Evolutionary conservation across 2,797 vertebrate species (phyloP).

Genomic region (Sebastiscus albofasciatus): DNA sequence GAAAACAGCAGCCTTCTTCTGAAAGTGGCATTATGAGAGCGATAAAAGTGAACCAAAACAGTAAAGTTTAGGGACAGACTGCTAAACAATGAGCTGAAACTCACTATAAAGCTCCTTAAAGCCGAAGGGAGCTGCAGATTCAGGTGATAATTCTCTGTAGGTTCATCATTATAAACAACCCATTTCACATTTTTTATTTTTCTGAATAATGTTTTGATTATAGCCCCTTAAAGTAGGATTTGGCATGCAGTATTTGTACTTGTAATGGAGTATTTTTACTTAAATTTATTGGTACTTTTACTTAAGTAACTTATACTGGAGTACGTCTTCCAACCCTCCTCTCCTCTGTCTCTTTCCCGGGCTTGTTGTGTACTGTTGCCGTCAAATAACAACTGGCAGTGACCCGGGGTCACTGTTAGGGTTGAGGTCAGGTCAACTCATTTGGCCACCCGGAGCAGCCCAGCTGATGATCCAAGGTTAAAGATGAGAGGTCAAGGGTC

Average conservation of each 20-base stretch:
- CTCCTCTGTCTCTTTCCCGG: conserved; percentile 35
- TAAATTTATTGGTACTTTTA: neutral
- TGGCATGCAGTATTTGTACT: neutral
- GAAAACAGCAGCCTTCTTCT: no score
- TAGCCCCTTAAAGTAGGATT: neutral
- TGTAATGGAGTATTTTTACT: neutral
- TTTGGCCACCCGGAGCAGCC: conserved; percentile 50
- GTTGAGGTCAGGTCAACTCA: conserved; percentile 62
- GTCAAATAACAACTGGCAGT: conserved; percentile 63
- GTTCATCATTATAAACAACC: no score
- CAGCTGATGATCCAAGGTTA: conserved; percentile 65
- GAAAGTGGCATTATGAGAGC: no score
- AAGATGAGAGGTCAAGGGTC: conserved; percentile 52
- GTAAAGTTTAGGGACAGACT: accelerated
- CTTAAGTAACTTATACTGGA: neutral
- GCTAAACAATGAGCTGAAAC: no score
- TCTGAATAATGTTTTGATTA: no score
- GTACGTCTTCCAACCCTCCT: neutral
- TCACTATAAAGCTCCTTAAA: no score
- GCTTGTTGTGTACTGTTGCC: conserved; percentile 23
- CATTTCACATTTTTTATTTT: no score
- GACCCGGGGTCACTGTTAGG: conserved; percentile 43
- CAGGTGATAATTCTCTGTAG: no score
- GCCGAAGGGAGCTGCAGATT: no score
- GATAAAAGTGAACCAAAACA: no score